These are phyloP conservation scores for Nasonia oneida DNA, from an alignment of 2,888 invertebrate species.

Conservation along the genomic window DNA sequence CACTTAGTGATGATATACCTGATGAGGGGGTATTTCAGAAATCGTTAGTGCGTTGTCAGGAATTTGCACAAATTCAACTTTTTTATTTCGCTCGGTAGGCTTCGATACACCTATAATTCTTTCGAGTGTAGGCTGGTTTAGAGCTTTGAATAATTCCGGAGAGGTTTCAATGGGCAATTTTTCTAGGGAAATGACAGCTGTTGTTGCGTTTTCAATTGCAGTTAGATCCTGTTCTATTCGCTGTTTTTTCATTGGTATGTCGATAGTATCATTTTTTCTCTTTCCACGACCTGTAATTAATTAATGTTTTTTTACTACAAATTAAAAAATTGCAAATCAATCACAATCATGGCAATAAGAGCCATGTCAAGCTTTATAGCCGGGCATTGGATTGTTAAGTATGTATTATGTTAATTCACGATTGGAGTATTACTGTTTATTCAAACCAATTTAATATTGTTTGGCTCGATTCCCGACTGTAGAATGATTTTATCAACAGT, in stretches of 20 bases:
- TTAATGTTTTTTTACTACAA: neutral
- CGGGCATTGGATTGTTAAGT: no score
- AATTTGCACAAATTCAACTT: neutral
- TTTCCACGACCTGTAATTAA: conserved; percentile 69
- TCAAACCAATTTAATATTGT: no score
- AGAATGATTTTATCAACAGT: no score
- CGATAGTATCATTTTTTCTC: conserved; percentile 71
- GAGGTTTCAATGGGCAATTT: conserved; percentile 66
- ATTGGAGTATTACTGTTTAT: no score
- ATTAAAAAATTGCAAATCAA: neutral
- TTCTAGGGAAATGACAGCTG: conserved; percentile 73
- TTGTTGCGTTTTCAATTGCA: conserved; percentile 73
- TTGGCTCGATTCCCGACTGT: no score
- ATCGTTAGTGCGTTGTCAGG: neutral
- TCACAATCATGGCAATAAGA: no score
- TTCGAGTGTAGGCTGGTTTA: conserved; percentile 68
- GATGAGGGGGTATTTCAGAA: neutral
- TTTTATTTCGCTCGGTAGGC: neutral
- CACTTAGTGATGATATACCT: neutral
- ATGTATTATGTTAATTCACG: no score
- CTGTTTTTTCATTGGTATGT: conserved; percentile 66
- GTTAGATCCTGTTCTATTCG: conserved; percentile 74
- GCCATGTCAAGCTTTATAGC: no score
- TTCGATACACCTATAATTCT: neutral
- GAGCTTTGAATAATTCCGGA: conserved; percentile 72